Evolutionary conservation across 1,140 invertebrate genomes (phyloP).

Genomic region (Bursaphelenchus mucronatus): DNA sequence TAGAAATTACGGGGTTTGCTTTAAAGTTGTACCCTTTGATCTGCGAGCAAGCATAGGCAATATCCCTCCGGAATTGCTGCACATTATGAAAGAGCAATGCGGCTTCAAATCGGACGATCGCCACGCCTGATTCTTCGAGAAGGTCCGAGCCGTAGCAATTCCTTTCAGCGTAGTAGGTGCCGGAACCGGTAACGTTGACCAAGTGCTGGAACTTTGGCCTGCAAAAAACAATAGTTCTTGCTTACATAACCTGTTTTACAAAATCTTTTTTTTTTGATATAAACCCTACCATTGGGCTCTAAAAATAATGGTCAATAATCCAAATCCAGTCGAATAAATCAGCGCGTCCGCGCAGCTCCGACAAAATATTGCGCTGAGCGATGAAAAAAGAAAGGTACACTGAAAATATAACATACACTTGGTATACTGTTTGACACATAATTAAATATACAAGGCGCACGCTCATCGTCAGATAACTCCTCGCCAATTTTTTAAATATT

Average conservation of each 20-base stretch:
- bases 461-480: too few relatives aligned
- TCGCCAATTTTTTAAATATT: too few relatives aligned
- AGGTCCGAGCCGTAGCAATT: conserved; percentile 40
- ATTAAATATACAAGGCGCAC: too few relatives aligned
- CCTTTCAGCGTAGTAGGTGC: conserved; percentile 42
- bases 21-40: conserved; percentile 38
- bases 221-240: conserved; percentile 6
- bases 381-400: conserved; percentile 37
- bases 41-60: conserved; percentile 23
- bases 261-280: background rate
- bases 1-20: background rate
- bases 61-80: conserved; percentile 32
- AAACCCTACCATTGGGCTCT: conserved; percentile 38
- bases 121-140: conserved; percentile 41
- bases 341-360: conserved; percentile 30
- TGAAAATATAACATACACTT: conserved; percentile 12
- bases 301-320: conserved; percentile 32
- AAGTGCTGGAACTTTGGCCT: conserved; percentile 44
- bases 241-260: conserved; percentile 1
- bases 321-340: conserved; percentile 34
- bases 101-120: conserved; percentile 43
- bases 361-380: conserved; percentile 25
- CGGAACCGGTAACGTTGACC: conserved; percentile 51
- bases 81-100: conserved; percentile 42
- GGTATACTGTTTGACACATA: too few relatives aligned